Evolutionary conservation across 2,797 vertebrate genomes (phyloP), one percentile per base, ranked within the genome.

Genomic region (Morus bassanus): DNA sequence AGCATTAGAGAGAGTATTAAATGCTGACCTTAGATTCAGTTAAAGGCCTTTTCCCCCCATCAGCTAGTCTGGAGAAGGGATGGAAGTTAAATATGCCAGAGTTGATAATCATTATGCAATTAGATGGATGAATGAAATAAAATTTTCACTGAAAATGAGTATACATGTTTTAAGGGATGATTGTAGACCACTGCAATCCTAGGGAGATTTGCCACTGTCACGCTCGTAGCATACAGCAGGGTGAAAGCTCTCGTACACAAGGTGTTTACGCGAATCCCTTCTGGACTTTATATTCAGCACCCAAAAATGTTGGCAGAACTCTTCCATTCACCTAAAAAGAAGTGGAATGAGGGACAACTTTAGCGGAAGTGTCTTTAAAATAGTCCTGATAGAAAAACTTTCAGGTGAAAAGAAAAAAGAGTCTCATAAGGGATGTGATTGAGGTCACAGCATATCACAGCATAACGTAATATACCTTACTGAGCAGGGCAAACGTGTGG

Each of bases 211-310:
- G 22, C 72, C 8, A 2, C 1, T 18, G 75, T 19, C 43, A 4
- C 37, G 33, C 11, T 69, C 19, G 6, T 14, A 46, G 54, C 18
- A 4, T 6, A 14, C 48, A 56, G 48, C 31, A 25, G 39, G 48
- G 27, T 41, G 43, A 35, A 43, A 48, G 31, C 45, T 53, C 50
- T 80, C 19, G 25, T 23, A 13, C 10, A 8, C 0, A 4, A 28
- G 11, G n/a, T 1, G 13, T 22, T 37, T 22, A 24, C 46, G 18
- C 1, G 0, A 7, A 18, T 8, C 15, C 22, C 31, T 67, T 28
- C 60, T 28, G 65, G 17, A 7, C 2, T 59, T 83, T 0, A 7
- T 5, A 7, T 43, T 65, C 27, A 22, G 28, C 45, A 10, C 23
- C 41, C 25, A 23, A 50, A 72, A 85, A 27, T 6, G 0, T 19